A percentile compares a stretch with the other conserved stretches of the same genome.
Evolutionary conservation across 2,888 invertebrate species (phyloP).

Genomic region (Amblyjoppa fuscipennis): DNA sequence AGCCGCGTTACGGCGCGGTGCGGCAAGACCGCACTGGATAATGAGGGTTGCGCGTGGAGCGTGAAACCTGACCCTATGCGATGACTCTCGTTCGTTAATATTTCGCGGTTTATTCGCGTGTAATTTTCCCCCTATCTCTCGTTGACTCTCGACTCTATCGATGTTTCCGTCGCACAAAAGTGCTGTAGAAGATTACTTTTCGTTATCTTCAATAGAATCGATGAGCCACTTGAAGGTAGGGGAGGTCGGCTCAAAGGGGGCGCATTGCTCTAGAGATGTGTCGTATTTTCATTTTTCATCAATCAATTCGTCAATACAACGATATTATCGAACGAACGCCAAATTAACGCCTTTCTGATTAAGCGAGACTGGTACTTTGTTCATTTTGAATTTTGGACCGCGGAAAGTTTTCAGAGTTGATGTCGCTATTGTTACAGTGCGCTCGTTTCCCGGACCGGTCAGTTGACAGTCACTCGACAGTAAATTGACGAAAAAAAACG

Average conservation of each 20-base stretch:
- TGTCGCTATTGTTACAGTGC: too few species aligned
- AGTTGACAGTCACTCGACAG: too few species aligned
- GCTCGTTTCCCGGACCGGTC: too few species aligned
- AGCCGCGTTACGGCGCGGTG: conserved; percentile 42
- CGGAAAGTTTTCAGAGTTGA: too few species aligned
- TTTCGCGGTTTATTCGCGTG: conserved; percentile 17
- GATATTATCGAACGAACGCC: too few species aligned
- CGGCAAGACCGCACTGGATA: conserved; percentile 68
- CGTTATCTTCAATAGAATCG: background rate
- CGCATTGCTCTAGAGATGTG: too few species aligned
- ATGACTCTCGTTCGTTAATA: conserved; percentile 49
- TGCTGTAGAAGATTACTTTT: conserved; percentile 3
- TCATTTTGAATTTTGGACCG: too few species aligned
- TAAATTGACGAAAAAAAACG: too few species aligned
- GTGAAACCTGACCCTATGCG: conserved; percentile 69
- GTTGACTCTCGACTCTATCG: background rate
- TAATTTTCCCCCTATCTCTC: conserved; percentile 1
- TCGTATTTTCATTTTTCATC: too few species aligned
- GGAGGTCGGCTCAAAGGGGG: background rate
- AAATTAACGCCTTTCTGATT: too few species aligned
- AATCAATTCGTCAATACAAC: too few species aligned
- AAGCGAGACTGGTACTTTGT: too few species aligned
- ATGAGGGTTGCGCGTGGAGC: conserved; percentile 69
- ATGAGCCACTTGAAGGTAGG: background rate
- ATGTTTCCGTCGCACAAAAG: background rate